phyloP scores from a whole-genome alignment of 1,140 invertebrate species.

The Proctacanthus coquilletti region DNA sequence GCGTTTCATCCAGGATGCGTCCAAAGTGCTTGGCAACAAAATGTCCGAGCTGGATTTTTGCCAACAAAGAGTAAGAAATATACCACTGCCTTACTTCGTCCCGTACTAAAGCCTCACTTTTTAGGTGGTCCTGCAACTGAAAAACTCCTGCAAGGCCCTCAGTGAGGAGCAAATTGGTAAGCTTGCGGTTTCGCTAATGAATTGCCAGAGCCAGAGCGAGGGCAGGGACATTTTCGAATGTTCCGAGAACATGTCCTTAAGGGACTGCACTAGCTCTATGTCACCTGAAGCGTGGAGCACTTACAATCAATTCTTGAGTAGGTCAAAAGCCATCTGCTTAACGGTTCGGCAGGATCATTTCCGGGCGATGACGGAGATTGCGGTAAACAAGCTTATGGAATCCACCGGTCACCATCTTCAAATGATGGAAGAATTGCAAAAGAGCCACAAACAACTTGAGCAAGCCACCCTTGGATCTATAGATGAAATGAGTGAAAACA shows the following conservation, averaged over 20 bases:
- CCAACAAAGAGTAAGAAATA: constrained; percentile 38
- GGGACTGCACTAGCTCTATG: constrained; percentile 49
- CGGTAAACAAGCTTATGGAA: constrained; percentile 47
- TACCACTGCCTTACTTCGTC: constrained; percentile 13
- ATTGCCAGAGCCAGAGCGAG: constrained; percentile 50
- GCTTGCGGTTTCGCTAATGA: constrained; percentile 48
- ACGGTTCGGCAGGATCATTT: constrained; percentile 47
- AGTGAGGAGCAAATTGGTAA: constrained; percentile 51
- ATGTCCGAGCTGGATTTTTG: constrained; percentile 45
- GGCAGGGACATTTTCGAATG: constrained; percentile 43
- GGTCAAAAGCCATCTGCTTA: constrained; percentile 53
- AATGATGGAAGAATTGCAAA: constrained; percentile 27
- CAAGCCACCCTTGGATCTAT: constrained; percentile 35
- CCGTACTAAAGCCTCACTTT: too few relatives aligned
- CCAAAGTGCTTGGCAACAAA: constrained; percentile 38
- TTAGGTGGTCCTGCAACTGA: constrained; percentile 44
- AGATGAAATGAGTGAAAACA: constrained; percentile 33
- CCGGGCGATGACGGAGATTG: constrained; percentile 45
- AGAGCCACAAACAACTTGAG: constrained; percentile 38
- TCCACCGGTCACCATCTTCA: constrained; percentile 20
- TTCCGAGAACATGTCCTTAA: constrained; percentile 40
- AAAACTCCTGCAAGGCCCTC: constrained; percentile 38
- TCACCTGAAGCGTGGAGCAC: constrained; percentile 53
- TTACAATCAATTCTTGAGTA: constrained; percentile 52
- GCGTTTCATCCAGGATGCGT: constrained; percentile 45